Conservation (phyloP, 1,140 invertebrate species). For the Drosophila kikkawai region DNA sequence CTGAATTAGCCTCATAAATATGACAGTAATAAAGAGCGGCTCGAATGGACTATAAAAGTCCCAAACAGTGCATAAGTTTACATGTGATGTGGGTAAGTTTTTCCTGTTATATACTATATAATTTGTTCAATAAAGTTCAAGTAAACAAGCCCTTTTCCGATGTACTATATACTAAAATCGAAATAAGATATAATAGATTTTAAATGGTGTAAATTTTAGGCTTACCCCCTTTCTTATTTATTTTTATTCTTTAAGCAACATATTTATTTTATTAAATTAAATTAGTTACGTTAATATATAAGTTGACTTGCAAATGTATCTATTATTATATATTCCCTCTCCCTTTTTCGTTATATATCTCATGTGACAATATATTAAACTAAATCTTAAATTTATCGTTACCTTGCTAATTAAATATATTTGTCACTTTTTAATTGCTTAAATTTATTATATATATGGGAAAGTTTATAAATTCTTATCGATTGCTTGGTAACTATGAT, state of each 20-base stretch:
- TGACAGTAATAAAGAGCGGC: constrained; percentile 19
- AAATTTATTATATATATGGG: background rate
- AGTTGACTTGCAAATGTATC: background rate
- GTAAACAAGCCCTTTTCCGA: background rate
- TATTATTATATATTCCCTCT: background rate
- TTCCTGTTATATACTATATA: background rate
- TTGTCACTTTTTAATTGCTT: background rate
- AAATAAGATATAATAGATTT: background rate
- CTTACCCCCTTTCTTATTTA: background rate
- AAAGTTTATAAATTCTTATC: background rate
- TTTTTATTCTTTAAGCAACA: background rate
- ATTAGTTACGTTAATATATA: background rate
- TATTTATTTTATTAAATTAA: background rate
- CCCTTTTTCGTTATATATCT: background rate
- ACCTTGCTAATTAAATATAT: constrained; percentile 10
- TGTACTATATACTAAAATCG: background rate
- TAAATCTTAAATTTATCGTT: constrained; percentile 8
- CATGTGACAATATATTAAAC: background rate
- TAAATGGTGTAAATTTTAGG: background rate
- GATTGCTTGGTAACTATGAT: background rate
- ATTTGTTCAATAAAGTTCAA: background rate
- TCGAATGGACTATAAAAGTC: constrained; percentile 22
- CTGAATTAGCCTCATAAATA: constrained; percentile 23
- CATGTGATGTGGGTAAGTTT: constrained; percentile 1
- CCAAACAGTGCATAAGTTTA: constrained; percentile 27